Evolutionary conservation across 2,113 vertebrate species (phyloP), one percentile per base, ranked within the genome.

Genomic region (Hepsetus odoe): DNA sequence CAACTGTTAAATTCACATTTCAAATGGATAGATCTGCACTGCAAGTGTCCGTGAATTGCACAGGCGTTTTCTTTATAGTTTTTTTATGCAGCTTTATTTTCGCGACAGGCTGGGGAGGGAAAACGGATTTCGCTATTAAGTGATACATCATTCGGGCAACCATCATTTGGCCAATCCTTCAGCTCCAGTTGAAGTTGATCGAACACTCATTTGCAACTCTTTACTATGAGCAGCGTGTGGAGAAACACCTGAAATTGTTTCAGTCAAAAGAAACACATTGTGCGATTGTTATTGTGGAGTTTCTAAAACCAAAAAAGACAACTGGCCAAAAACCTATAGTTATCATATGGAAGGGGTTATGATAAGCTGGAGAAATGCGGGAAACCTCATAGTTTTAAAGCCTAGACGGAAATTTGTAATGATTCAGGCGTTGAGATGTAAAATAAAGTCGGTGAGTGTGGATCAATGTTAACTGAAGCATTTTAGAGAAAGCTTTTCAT

Each of bases 1-100:
- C 91, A 92, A 90, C 91, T 93, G 94, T 93, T 95, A 96, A 96
- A 94, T 92, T 90, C 89, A 90, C 90, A 94, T 96, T 95, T 95
- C 89, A 88, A 90, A 91, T 83, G 73, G 66, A 59, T 30, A 24
- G 1, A 71, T 20, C 40, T n/a, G 53, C 72, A 79, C n/a, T 5
- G n/a, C 26, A 74, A 68, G 71, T 83, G 55, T 30, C 32, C 22
- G 42, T 68, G 35, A 72, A 61, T 51, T 69, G 55, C 33, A 49
- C 51, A 59, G 16, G 28, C 18, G 13, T 46, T 69, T 38, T 5
- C 1, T 49, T 72, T 33, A n/a, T n/a, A n/a, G n/a, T n/a, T n/a
- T n/a, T n/a, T n/a, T n/a, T n/a, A n/a, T 49, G 1, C 66, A 35
- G 40, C 9, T 40, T 65, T 0, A 24, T 58, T 67, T 53, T 72